A percentile compares a stretch with the other conserved stretches of the same genome.
Conservation (phyloP, 1,140 invertebrate genomes). For the Pteromalus puparum region DNA sequence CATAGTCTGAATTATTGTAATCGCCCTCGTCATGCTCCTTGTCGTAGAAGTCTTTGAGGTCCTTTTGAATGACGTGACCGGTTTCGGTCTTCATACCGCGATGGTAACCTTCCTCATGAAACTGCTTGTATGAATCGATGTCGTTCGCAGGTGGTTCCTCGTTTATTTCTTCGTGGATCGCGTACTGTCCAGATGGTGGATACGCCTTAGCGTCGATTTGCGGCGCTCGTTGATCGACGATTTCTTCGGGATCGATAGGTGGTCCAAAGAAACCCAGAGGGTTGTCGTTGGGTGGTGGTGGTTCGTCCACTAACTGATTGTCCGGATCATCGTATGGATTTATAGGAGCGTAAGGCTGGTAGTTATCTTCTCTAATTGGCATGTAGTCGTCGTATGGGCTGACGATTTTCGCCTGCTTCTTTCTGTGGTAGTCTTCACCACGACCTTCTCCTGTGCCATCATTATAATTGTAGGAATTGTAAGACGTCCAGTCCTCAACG, state of each 20-base stretch:
- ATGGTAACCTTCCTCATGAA: constrained; percentile 62
- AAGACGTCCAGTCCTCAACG: constrained; percentile 71
- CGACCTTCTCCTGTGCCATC: constrained; percentile 64
- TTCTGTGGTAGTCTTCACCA: constrained; percentile 56
- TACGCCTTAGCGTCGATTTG: background rate
- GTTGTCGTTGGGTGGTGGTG: background rate
- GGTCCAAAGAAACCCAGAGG: background rate
- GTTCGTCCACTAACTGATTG: background rate
- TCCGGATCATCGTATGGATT: background rate
- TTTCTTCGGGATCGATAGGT: constrained; percentile 8
- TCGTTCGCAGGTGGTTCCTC: constrained; percentile 61
- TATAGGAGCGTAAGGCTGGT: constrained; percentile 16
- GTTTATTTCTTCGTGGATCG: constrained; percentile 60
- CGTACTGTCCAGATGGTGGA: constrained; percentile 56
- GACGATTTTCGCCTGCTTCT: constrained; percentile 37
- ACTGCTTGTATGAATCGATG: constrained; percentile 44
- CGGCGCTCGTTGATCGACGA: background rate
- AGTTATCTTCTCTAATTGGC: constrained; percentile 25
- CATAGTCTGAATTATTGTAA: constrained; percentile 70
- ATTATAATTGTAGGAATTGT: constrained; percentile 62
- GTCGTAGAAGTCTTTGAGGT: constrained; percentile 65
- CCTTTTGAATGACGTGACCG: constrained; percentile 62
- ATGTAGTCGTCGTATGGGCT: constrained; percentile 21
- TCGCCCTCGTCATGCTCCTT: constrained; percentile 65
- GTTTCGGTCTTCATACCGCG: constrained; percentile 58